Percentiles rank a stretch among this genome's conserved stretches.
Evolutionary conservation across 2,113 vertebrate genomes (phyloP).

Genomic region (Oenanthe melanoleuca): DNA sequence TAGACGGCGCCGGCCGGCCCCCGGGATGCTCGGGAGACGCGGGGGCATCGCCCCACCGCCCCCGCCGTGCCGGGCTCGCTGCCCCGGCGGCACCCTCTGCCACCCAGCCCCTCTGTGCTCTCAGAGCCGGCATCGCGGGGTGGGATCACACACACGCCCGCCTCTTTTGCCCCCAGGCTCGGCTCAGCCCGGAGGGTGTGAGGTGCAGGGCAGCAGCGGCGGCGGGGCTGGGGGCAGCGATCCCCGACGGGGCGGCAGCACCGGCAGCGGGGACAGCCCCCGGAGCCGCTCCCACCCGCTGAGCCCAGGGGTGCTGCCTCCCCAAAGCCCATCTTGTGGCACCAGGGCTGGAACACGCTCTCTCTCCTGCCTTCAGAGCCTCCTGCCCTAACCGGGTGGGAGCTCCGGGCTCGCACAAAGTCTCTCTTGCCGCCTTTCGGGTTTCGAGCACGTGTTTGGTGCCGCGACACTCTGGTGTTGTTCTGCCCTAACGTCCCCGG

Average conservation of each 20-base stretch:
- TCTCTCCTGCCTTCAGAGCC: not conserved
- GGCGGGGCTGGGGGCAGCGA: not conserved
- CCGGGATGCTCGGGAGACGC: not conserved
- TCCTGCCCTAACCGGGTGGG: not conserved
- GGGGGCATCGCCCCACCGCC: not conserved
- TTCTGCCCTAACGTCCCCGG: constrained; percentile 2
- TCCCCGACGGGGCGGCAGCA: not conserved
- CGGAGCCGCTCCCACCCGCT: not conserved
- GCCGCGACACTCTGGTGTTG: not conserved
- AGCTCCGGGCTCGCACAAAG: not conserved
- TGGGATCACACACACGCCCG: not conserved
- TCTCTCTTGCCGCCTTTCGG: not conserved
- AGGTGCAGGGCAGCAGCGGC: not conserved
- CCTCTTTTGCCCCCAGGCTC: no score
- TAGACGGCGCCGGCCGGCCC: constrained; percentile 8
- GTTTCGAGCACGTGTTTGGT: constrained; percentile 14
- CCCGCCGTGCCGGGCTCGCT: not conserved
- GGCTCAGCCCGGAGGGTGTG: not conserved
- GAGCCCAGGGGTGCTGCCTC: not conserved
- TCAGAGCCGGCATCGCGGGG: not conserved
- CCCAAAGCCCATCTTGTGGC: not conserved
- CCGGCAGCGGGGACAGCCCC: not conserved
- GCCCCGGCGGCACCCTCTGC: not conserved
- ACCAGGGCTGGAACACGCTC: accelerated
- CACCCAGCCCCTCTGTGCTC: not conserved